Evolutionary conservation across 2,888 invertebrate species (phyloP).

Genomic region (Papilio gigon): DNA sequence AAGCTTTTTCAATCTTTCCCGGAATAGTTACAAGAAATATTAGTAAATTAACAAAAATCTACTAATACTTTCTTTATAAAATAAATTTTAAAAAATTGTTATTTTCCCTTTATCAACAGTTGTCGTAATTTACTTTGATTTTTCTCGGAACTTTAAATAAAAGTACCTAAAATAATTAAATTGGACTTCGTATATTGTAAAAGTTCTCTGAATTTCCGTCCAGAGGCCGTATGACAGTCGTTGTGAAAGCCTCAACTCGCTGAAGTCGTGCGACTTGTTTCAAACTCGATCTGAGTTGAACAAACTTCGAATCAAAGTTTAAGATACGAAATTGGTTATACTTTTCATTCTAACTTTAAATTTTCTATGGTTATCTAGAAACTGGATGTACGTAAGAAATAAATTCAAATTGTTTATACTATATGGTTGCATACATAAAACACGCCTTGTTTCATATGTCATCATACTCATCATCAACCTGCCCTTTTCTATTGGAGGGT

Average conservation of each 20-base stretch:
- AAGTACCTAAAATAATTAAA: background rate
- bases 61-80: too few relatives aligned
- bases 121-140: too few relatives aligned
- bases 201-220: slow-evolving; percentile 11
- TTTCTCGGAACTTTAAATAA: background rate
- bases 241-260: background rate
- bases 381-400: background rate
- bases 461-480: too few relatives aligned
- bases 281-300: slow-evolving; percentile 26
- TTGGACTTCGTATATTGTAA: background rate
- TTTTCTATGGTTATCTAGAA: background rate
- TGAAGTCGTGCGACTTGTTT: slow-evolving; percentile 14
- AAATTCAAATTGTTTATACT: background rate
- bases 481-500: too few relatives aligned
- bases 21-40: too few relatives aligned
- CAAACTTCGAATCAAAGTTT: slow-evolving; percentile 11
- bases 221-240: background rate
- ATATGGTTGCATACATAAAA: too few relatives aligned
- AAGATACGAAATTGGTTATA: background rate
- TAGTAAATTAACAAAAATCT: too few relatives aligned
- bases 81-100: too few relatives aligned
- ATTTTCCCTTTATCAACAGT: too few relatives aligned
- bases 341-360: background rate
- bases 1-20: too few relatives aligned
- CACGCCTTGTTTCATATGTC: too few relatives aligned